A percentile compares a stretch with the other conserved stretches of the same genome.
Evolutionary conservation across 1,140 invertebrate genomes (phyloP).

Genomic region (Sesamia nonagrioides): DNA sequence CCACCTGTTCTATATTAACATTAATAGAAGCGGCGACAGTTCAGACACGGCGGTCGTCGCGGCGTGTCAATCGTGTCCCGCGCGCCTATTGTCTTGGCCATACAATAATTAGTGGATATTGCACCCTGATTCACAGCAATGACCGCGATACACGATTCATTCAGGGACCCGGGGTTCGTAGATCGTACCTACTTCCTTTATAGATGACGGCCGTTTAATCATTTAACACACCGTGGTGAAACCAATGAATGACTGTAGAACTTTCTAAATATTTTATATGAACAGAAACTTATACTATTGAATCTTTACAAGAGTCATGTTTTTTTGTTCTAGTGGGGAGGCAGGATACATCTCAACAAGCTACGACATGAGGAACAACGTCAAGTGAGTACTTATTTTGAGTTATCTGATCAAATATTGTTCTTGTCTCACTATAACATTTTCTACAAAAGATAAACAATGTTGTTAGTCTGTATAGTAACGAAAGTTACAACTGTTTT

Average conservation of each 20-base stretch:
- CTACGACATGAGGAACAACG: slow-evolving; percentile 78
- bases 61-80: slow-evolving; percentile 51
- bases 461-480: background rate
- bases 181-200: slow-evolving; percentile 51
- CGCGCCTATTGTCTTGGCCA: slow-evolving; percentile 55
- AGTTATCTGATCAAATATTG: slow-evolving; percentile 5
- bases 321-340: slow-evolving; percentile 75
- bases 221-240: background rate
- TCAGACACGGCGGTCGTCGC: slow-evolving; percentile 41
- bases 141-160: slow-evolving; percentile 56
- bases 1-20: slow-evolving; percentile 48
- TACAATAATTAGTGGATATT: slow-evolving; percentile 63
- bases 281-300: background rate
- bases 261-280: background rate
- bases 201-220: background rate
- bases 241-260: background rate
- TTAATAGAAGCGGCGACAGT: slow-evolving; percentile 49
- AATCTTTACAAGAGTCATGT: slow-evolving; percentile 7
- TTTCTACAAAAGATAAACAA: too few relatives aligned
- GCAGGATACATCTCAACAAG: slow-evolving; percentile 73
- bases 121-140: slow-evolving; percentile 57
- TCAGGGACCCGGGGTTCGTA: slow-evolving; percentile 55
- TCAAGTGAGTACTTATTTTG: slow-evolving; percentile 71
- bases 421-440: too few relatives aligned
- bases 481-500: slow-evolving; percentile 6